These are phyloP conservation scores for Allolobophora icterica DNA, from an alignment of 2,888 invertebrate genomes.

Conservation along the genomic window DNA sequence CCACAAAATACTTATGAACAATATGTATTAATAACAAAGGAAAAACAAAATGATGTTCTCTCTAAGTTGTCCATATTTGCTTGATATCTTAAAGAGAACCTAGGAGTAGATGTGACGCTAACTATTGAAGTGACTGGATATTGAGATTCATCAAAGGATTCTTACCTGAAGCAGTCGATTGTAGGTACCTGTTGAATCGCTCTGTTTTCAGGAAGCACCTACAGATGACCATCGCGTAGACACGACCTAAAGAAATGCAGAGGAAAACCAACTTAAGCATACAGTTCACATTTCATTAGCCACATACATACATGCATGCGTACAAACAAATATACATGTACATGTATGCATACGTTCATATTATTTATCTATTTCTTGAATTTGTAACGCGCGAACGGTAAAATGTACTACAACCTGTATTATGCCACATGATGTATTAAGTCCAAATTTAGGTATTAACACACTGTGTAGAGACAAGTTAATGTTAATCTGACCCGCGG, in stretches of 20 bases:
- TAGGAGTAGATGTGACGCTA: neutral
- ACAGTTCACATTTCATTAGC: neutral
- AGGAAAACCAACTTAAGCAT: neutral
- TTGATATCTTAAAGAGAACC: neutral
- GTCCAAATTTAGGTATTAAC: too few species aligned
- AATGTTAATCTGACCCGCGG: too few species aligned
- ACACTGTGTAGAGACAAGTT: too few species aligned
- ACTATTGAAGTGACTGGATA: too few species aligned
- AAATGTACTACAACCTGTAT: too few species aligned
- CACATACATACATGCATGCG: neutral
- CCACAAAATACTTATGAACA: too few species aligned
- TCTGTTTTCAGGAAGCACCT: neutral
- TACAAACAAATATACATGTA: neutral
- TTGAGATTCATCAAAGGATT: neutral
- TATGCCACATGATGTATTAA: too few species aligned
- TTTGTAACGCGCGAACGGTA: too few species aligned
- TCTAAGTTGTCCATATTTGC: too few species aligned
- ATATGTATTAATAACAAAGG: too few species aligned
- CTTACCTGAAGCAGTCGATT: neutral
- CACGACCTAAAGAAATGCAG: neutral
- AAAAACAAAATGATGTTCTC: too few species aligned
- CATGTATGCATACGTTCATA: neutral
- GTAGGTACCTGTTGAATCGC: neutral
- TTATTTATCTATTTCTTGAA: too few species aligned
- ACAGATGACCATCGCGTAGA: constrained; percentile 18